phyloP scores from a whole-genome alignment of 2,113 vertebrate species.

The Desmodus rotundus region DNA sequence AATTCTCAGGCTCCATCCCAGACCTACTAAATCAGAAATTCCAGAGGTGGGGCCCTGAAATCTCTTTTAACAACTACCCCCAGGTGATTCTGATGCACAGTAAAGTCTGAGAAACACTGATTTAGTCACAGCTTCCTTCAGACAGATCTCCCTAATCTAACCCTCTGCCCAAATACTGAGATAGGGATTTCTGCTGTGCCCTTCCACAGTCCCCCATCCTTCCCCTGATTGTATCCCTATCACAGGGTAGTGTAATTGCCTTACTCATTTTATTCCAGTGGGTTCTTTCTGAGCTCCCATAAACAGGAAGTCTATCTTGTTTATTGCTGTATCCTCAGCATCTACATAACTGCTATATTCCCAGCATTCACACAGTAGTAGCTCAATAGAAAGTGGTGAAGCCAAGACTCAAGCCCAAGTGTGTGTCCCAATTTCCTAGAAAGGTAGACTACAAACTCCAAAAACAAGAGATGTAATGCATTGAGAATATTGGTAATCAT shows the following conservation, averaged over 20 bases:
- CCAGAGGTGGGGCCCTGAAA: background rate
- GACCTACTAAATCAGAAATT: background rate
- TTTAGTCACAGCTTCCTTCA: background rate
- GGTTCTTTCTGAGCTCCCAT: background rate
- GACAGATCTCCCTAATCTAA: conserved; percentile 1
- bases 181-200: background rate
- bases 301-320: background rate
- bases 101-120: background rate
- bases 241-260: background rate
- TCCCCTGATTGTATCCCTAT: background rate
- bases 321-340: background rate
- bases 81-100: background rate
- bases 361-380: background rate
- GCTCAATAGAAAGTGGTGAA: background rate
- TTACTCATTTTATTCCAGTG: background rate
- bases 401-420: background rate
- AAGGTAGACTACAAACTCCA: background rate
- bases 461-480: background rate
- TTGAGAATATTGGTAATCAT: background rate
- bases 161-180: background rate
- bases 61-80: background rate
- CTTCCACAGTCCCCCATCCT: background rate
- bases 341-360: background rate
- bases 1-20: background rate
- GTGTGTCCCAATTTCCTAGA: background rate